Evolutionary conservation across 2,797 vertebrate genomes (phyloP).

Genomic region (Jordanella pulchra): DNA sequence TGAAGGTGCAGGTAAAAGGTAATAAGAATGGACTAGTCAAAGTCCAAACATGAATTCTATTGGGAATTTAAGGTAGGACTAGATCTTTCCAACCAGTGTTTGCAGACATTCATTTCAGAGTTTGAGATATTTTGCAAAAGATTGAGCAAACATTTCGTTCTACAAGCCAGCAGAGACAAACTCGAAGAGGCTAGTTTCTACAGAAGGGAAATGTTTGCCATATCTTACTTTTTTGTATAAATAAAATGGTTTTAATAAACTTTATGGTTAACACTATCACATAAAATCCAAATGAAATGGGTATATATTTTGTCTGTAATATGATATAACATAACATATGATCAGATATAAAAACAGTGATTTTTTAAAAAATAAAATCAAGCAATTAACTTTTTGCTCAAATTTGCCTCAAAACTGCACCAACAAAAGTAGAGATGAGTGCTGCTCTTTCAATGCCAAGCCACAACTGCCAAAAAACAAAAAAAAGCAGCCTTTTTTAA

Average conservation of each 20-base stretch:
- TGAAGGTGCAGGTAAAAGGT: background rate
- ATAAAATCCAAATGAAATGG: background rate
- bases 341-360: background rate
- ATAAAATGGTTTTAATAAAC: background rate
- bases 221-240: background rate
- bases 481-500: background rate
- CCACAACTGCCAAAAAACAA: background rate
- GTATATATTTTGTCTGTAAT: background rate
- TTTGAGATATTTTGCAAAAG: background rate
- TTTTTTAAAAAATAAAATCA: too few relatives aligned
- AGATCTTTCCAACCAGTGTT: background rate
- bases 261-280: too few relatives aligned
- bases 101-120: background rate
- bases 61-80: background rate
- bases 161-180: background rate
- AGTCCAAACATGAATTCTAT: background rate
- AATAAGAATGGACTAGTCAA: background rate
- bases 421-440: background rate
- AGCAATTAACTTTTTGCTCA: background rate
- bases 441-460: background rate
- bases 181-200: background rate
- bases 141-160: background rate
- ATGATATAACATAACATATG: too few relatives aligned
- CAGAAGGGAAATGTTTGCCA: background rate
- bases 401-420: background rate